Evolutionary conservation across 1,140 invertebrate species (phyloP).

Genomic region (Anastatus disparis): DNA sequence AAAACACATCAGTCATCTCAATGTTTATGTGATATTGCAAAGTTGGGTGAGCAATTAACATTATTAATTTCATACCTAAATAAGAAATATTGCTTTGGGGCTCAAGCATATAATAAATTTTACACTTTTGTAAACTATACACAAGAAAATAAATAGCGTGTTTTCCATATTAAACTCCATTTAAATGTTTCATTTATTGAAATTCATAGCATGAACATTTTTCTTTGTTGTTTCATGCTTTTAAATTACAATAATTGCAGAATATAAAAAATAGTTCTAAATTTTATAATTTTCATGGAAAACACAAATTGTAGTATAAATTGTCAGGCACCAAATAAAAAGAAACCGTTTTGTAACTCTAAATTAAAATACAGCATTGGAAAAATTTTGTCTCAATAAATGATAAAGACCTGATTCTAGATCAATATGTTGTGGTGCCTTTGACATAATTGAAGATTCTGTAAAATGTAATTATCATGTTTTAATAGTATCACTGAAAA

Average conservation of each 20-base stretch:
- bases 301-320: background rate
- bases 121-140: conserved; percentile 29
- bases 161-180: conserved; percentile 9
- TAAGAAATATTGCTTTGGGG: background rate
- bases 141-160: conserved; percentile 16
- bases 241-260: conserved; percentile 13
- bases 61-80: conserved; percentile 3
- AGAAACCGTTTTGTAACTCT: background rate
- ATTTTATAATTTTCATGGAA: conserved; percentile 2
- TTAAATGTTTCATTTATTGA: conserved; percentile 14
- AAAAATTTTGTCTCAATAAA: background rate
- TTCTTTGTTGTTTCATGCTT: conserved; percentile 18
- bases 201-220: conserved; percentile 15
- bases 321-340: conserved; percentile 2
- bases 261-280: conserved; percentile 10
- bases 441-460: conserved; percentile 19
- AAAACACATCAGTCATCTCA: background rate
- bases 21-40: conserved; percentile 7
- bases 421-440: conserved; percentile 21
- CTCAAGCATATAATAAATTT: background rate
- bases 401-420: background rate
- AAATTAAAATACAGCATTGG: background rate
- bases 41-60: conserved; percentile 3
- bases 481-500: background rate
- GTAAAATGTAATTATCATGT: conserved; percentile 20